phyloP scores from a whole-genome alignment of 2,888 invertebrate species.

The Dione juno region DNA sequence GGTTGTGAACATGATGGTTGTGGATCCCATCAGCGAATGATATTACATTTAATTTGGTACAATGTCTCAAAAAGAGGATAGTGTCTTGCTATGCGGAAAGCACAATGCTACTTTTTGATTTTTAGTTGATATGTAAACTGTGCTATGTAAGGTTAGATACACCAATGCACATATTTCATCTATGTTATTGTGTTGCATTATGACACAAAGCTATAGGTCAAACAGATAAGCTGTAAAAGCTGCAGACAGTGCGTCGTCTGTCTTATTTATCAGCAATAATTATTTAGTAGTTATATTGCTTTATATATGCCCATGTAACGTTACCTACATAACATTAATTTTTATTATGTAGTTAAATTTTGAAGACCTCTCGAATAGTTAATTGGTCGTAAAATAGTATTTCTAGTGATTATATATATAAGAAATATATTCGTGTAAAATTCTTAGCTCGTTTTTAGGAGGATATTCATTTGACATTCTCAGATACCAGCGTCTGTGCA shows the following conservation, averaged over 20 bases:
- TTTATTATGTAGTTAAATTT: slow-evolving; percentile 25
- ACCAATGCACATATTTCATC: slow-evolving; percentile 42
- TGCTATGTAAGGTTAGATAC: slow-evolving; percentile 5
- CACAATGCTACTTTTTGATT: no score
- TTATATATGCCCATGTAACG: slow-evolving; percentile 25
- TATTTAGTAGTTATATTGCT: slow-evolving; percentile 39
- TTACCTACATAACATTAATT: slow-evolving; percentile 29
- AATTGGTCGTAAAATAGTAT: slow-evolving; percentile 6
- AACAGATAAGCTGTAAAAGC: slow-evolving; percentile 52
- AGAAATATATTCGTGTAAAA: slow-evolving; percentile 24
- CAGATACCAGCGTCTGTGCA: slow-evolving; percentile 45
- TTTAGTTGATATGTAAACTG: not conserved
- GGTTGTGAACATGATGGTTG: no score
- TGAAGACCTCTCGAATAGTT: slow-evolving; percentile 4
- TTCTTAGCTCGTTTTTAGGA: slow-evolving; percentile 20
- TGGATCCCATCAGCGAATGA: no score
- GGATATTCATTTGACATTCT: slow-evolving; percentile 44
- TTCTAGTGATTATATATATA: slow-evolving; percentile 28
- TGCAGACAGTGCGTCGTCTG: slow-evolving; percentile 64
- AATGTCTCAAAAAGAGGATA: no score
- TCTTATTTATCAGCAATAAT: slow-evolving; percentile 47
- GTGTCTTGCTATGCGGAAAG: no score
- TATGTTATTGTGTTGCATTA: slow-evolving; percentile 46
- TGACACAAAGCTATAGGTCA: slow-evolving; percentile 51
- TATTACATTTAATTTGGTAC: no score